Percentiles rank a stretch among this genome's conserved stretches.
These are phyloP conservation scores for Chironomus striatipennis DNA, from an alignment of 1,140 invertebrate genomes.

Conservation along the genomic window DNA sequence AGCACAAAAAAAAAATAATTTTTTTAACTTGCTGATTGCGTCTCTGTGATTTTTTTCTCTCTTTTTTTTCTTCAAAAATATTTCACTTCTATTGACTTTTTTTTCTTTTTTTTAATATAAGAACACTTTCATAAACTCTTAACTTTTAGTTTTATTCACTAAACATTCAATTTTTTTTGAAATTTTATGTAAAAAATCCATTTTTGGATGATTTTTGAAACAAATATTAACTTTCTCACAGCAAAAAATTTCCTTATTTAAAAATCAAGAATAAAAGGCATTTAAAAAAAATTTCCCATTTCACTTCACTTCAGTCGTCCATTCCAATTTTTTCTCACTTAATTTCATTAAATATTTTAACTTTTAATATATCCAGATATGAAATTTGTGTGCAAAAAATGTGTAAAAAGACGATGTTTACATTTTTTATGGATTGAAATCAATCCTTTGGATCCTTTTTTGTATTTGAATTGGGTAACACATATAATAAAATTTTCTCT, in stretches of 20 bases:
- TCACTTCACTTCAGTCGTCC: constrained; percentile 10
- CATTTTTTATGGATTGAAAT: not conserved
- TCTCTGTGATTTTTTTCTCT: not conserved
- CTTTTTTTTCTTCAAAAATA: not conserved
- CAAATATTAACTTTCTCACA: not conserved
- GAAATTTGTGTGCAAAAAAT: not conserved
- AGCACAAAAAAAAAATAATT: not conserved
- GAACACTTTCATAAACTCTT: not conserved
- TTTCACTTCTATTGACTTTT: not conserved
- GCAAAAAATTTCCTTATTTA: not conserved
- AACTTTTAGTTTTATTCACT: not conserved
- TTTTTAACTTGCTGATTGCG: not conserved
- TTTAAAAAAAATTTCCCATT: not conserved
- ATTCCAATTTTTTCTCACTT: constrained; percentile 16
- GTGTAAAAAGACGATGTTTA: not conserved
- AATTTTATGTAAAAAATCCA: too few species aligned
- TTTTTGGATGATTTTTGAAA: not conserved
- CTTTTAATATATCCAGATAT: not conserved
- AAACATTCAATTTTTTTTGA: not conserved
- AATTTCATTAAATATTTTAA: not conserved
- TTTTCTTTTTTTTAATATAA: not conserved
- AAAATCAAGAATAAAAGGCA: not conserved
- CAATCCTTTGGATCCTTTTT: not conserved
- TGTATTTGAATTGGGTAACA: not conserved
- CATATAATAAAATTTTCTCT: not conserved